Evolutionary conservation across 2,888 invertebrate genomes (phyloP), one percentile per base, ranked within the genome.

Genomic region (Hypena proboscidalis): DNA sequence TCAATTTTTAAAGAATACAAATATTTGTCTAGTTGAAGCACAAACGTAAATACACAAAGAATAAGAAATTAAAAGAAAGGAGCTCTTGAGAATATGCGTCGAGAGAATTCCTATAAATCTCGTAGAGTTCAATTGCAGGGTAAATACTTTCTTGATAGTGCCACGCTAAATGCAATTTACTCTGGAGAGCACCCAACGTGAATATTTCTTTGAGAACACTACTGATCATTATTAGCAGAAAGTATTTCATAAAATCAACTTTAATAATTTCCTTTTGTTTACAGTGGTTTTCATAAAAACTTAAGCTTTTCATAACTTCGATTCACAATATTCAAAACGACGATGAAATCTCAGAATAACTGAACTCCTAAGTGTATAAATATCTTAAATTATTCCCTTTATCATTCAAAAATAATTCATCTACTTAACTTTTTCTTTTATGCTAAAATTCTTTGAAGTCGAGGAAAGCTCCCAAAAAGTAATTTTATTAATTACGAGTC

Each of bases 401-500:
- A 87, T 88, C 81, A 85, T 89, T 84, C 82, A 83, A 87, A 87
- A 88, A 87, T 87, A 87, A 89, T 88, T 88, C 89, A 85, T 87
- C 89, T 87, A 87, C 90, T 88, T 87, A 87, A 87, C 88, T 87
- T 90, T 85, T 90, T 88, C 87, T 80, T 90, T 90, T 88, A 87
- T 89, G 84, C 81, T 83, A 79, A 83, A 89, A 88, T 89, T 88
- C 90, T 90, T 90, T 90, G 88, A 90, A 90, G 90, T 88, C 83
- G 85, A 75, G 82, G 82, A 89, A 86, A 86, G 89, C 90, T 88
- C 80, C 90, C 89, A 88, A 90, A 89, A 90, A 89, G 90, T 90
- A 90, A 90, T 90, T 90, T 90, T 90, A 90, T 90, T 90, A 90
- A 90, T 90, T 90, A 90, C 90, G 85, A 89, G 90, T 88, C 89